Base-by-base conservation (phyloP, 2,888 invertebrate genomes). In the Sesamia inferens region DNA sequence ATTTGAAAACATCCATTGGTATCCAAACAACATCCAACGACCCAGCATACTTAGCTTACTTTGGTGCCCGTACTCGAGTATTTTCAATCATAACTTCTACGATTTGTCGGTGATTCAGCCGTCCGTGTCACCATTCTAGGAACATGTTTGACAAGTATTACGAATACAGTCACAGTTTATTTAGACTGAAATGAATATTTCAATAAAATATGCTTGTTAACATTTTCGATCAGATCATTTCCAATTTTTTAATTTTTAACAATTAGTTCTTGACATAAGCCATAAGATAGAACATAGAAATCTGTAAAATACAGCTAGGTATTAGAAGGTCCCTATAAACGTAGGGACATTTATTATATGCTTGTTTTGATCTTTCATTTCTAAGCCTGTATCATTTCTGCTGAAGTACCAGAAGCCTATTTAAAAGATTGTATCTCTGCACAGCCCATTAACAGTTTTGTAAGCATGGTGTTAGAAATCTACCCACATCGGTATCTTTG, bases 401-500 rank as follows among this genome's bases (percentile, higher is more conserved):
- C 75, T 78, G 67, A 81, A 73, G 68, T 78, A 78, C 64, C 61
- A 78, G 78, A 78, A 78, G 74, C 31, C 58, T 24, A 58, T 82
- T 68, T 58, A 68, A 58, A 59, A 78, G 69, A 81, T 82, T 19
- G 19, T 82, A 82, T 82, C 74, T 74, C 61, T 61, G 31, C 24
- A 8, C 51, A 61, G n/a, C 11, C 59, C 59, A 82, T 59, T 71
- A 82, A 66, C 65, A 65, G 65, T 74, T 77, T 74, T 82, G 66
- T 78, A 75, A 78, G 68, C 68, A 71, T 68, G 51, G 65, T 22
- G 59, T 64, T 79, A 42, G 62, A 69, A 55, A 62, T 69, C 70
- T 78, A 66, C 71, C 71, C 65, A 78, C 81, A 75, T 78, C 42
- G 13, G 5, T 71, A 63, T 61, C 68, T 71, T 73, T 78, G 65